A percentile compares a stretch with the other conserved stretches of the same genome.
phyloP scores from a whole-genome alignment of 2,888 invertebrate species.

The Tiliacea citrago region DNA sequence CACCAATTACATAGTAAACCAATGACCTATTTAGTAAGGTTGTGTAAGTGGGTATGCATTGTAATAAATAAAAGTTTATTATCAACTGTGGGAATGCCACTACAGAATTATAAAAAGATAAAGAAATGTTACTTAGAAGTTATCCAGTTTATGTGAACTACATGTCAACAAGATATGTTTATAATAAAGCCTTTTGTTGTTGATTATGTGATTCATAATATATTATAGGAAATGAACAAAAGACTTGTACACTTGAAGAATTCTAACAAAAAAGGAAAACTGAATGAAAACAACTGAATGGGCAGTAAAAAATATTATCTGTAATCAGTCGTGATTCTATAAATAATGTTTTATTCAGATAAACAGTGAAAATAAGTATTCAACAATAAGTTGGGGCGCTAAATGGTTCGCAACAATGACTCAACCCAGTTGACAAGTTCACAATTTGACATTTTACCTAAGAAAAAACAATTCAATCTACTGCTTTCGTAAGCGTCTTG shows the following conservation, averaged over 20 bases:
- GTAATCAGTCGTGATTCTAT: conserved; percentile 40
- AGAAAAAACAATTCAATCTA: conserved; percentile 85
- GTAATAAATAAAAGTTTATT: conserved; percentile 17
- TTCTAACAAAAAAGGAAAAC: conserved; percentile 35
- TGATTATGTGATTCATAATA: conserved; percentile 50
- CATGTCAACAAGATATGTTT: conserved; percentile 18
- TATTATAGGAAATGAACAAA: conserved; percentile 60
- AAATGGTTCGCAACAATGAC: conserved; percentile 87
- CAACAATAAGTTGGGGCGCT: conserved; percentile 76
- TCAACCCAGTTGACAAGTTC: conserved; percentile 90
- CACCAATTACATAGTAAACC: conserved; percentile 24
- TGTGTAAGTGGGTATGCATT: conserved; percentile 33
- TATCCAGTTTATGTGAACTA: conserved; percentile 2
- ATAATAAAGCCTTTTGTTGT: conserved; percentile 50
- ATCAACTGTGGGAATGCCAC: conserved; percentile 19
- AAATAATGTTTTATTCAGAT: conserved; percentile 64
- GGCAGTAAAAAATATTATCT: conserved; percentile 38
- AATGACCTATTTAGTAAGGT: conserved; percentile 45
- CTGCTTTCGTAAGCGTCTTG: conserved; percentile 76
- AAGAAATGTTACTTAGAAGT: conserved; percentile 24
- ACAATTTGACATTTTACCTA: conserved; percentile 88
- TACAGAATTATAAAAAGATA: conserved; percentile 23
- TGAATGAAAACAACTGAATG: conserved; percentile 64
- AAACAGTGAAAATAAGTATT: conserved; percentile 75
- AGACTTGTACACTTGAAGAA: conserved; percentile 44